Conservation (phyloP, 1,140 invertebrate species). For the Euura lappo region DNA sequence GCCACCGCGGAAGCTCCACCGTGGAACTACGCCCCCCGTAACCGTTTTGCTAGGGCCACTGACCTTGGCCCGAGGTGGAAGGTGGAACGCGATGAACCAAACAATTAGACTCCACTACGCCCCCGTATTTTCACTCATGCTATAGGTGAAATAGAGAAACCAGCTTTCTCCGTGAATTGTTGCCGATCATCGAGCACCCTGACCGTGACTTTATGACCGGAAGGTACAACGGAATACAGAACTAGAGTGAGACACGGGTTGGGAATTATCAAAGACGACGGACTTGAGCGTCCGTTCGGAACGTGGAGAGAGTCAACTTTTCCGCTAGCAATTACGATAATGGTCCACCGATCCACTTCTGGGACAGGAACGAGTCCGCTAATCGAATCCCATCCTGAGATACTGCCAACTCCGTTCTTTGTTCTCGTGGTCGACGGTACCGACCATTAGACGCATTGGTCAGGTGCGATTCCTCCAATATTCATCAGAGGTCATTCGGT, state of each 20-base stretch:
- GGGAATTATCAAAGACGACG: neutral
- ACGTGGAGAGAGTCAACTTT: neutral
- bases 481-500: neutral
- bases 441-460: neutral
- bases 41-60: neutral
- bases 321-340: neutral
- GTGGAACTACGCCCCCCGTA: neutral
- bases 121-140: neutral
- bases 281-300: neutral
- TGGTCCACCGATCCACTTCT: neutral
- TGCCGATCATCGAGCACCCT: neutral
- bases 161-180: neutral
- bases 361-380: neutral
- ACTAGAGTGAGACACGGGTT: neutral
- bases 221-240: neutral
- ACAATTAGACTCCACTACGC: neutral
- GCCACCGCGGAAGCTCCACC: conserved; percentile 43
- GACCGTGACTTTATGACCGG: neutral
- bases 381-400: neutral
- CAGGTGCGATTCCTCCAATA: neutral
- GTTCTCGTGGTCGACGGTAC: neutral
- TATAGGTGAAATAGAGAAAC: neutral
- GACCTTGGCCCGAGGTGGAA: conserved; percentile 1
- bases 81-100: neutral
- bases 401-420: neutral